Conservation (phyloP, 2,113 vertebrate species). For the Nibea coibor region DNA sequence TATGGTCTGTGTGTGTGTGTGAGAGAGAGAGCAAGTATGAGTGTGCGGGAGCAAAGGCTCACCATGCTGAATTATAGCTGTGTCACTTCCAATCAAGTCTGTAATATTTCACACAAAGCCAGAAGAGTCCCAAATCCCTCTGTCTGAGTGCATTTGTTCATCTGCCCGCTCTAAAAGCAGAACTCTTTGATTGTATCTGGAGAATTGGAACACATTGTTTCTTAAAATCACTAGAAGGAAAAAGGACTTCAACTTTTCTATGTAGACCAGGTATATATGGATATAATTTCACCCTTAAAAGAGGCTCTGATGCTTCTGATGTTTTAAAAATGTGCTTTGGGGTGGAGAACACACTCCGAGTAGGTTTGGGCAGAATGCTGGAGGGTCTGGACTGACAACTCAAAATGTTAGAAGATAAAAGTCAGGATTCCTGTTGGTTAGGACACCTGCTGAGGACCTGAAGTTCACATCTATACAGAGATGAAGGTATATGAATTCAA, state of each 20-base stretch:
- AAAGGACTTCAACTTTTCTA: slow-evolving; percentile 16
- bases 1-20: slow-evolving; percentile 29
- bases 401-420: slow-evolving; percentile 39
- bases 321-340: slow-evolving; percentile 47
- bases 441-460: slow-evolving; percentile 17
- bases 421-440: slow-evolving; percentile 30
- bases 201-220: slow-evolving; percentile 54
- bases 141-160: slow-evolving; percentile 61
- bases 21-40: slow-evolving; percentile 1
- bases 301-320: slow-evolving; percentile 29
- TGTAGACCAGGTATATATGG: slow-evolving; percentile 22
- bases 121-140: slow-evolving; percentile 64
- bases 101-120: slow-evolving; percentile 76
- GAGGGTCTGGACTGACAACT: slow-evolving; percentile 15
- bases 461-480: slow-evolving; percentile 20
- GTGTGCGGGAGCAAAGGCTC: slow-evolving; percentile 34
- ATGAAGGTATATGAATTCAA: slow-evolving; percentile 33
- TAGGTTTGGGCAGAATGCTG: background rate
- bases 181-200: slow-evolving; percentile 63
- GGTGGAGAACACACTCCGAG: background rate
- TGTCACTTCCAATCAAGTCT: slow-evolving; percentile 77
- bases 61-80: slow-evolving; percentile 76
- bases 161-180: slow-evolving; percentile 55
- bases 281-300: slow-evolving; percentile 20
- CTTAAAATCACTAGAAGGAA: slow-evolving; percentile 37